Evolutionary conservation across 2,113 vertebrate species (phyloP).

Genomic region (Lophius piscatorius): DNA sequence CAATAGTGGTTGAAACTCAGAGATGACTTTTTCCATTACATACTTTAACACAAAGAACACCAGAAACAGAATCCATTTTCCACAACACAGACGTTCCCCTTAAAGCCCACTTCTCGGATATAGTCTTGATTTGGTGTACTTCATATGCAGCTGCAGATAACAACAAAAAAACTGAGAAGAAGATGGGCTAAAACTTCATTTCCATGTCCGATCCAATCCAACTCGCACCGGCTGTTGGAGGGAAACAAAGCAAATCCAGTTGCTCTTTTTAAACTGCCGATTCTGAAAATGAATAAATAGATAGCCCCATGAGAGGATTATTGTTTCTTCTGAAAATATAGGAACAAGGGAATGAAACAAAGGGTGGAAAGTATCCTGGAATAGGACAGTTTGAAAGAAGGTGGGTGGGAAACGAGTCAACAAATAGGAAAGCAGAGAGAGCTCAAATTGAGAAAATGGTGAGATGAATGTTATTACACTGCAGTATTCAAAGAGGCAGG

Average conservation of each 20-base stretch:
- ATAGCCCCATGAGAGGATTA: slow-evolving; percentile 36
- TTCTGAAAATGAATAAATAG: slow-evolving; percentile 41
- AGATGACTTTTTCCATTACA: no score
- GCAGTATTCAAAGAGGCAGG: background rate
- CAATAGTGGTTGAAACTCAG: no score
- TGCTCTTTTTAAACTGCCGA: slow-evolving; percentile 28
- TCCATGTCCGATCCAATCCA: background rate
- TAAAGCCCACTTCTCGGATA: no score
- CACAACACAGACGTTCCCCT: no score
- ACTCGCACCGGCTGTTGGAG: no score
- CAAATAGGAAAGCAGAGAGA: slow-evolving; percentile 1
- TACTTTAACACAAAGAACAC: no score
- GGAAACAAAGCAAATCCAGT: slow-evolving; percentile 18
- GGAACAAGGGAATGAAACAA: slow-evolving; percentile 17
- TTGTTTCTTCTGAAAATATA: slow-evolving; percentile 28
- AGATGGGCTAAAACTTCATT: no score
- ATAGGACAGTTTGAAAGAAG: slow-evolving; percentile 23
- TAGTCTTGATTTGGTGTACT: no score
- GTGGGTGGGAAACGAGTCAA: background rate
- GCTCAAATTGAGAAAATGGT: background rate
- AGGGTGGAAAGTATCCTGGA: background rate
- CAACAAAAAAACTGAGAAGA: no score
- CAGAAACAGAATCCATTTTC: no score
- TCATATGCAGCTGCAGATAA: no score
- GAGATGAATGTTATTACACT: slow-evolving; percentile 5